Conservation (phyloP, 2,888 invertebrate genomes). For the Dendrolimus houi region DNA sequence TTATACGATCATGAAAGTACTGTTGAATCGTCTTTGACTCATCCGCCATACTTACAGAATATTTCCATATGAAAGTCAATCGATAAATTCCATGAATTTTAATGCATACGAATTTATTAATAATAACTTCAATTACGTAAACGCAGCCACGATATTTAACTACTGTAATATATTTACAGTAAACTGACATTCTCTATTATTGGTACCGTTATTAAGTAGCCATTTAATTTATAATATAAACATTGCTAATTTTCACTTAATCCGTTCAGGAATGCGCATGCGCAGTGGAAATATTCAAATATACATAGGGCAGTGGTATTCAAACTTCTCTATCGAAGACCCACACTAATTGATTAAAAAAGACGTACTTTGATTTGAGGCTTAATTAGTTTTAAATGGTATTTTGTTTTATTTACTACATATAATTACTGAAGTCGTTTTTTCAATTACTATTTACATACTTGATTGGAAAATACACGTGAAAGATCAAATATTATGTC, state of each 20-base stretch:
- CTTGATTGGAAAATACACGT: too few species aligned
- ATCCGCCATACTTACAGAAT: too few species aligned
- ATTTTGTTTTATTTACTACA: too few species aligned
- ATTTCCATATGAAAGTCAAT: neutral
- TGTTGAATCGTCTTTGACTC: neutral
- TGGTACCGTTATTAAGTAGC: constrained; percentile 34
- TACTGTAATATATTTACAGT: constrained; percentile 25
- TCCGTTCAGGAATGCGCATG: constrained; percentile 32
- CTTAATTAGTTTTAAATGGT: too few species aligned
- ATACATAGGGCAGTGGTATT: neutral
- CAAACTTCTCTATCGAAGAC: neutral
- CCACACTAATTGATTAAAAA: too few species aligned
- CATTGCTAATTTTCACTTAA: constrained; percentile 53
- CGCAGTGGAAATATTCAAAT: constrained; percentile 5
- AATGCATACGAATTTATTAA: neutral
- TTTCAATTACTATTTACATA: too few species aligned
- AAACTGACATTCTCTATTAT: constrained; percentile 23
- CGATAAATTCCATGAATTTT: neutral
- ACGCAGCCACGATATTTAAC: constrained; percentile 4
- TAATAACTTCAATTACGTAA: neutral
- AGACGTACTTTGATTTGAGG: too few species aligned
- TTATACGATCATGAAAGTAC: neutral
- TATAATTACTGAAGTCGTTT: too few species aligned
- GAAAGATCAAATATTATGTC: too few species aligned
- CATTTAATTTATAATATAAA: constrained; percentile 43